A percentile compares a stretch with the other conserved stretches of the same genome.
Conservation (phyloP, 1,140 invertebrate genomes). For the Samia ricini region DNA sequence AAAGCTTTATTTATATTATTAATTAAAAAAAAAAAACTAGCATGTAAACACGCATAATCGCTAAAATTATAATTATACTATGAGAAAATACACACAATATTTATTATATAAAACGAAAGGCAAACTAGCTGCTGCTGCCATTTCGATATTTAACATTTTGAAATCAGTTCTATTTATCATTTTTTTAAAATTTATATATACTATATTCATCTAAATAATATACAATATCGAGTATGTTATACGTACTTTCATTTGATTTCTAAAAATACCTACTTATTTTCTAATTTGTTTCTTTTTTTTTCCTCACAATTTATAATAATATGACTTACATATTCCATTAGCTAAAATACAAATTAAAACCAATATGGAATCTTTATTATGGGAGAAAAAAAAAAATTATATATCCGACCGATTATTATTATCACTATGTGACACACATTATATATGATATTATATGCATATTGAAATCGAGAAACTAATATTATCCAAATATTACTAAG, state of each 20-base stretch:
- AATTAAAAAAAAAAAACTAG: conserved; percentile 73
- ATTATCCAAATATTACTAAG: conserved; percentile 25
- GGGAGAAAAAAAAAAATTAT: background rate
- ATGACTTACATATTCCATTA: background rate
- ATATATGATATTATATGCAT: background rate
- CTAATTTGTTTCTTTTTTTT: conserved; percentile 34
- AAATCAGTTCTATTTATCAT: conserved; percentile 41
- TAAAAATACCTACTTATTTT: conserved; percentile 51
- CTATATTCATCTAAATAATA: conserved; percentile 21
- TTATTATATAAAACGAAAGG: conserved; percentile 25
- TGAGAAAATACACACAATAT: conserved; percentile 64
- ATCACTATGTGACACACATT: conserved; percentile 1
- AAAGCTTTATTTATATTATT: conserved; percentile 65
- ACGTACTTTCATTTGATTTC: conserved; percentile 33
- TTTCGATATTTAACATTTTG: conserved; percentile 25
- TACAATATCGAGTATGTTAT: conserved; percentile 39
- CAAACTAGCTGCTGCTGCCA: conserved; percentile 34
- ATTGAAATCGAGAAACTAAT: background rate
- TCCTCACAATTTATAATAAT: conserved; percentile 12
- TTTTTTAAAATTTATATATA: conserved; percentile 7
- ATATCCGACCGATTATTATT: background rate
- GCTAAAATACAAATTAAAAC: background rate
- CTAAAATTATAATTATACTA: conserved; percentile 62
- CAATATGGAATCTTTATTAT: background rate
- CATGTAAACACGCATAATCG: conserved; percentile 66